These are phyloP conservation scores for Timema cristinae DNA, from an alignment of 2,888 invertebrate species.

Conservation along the genomic window DNA sequence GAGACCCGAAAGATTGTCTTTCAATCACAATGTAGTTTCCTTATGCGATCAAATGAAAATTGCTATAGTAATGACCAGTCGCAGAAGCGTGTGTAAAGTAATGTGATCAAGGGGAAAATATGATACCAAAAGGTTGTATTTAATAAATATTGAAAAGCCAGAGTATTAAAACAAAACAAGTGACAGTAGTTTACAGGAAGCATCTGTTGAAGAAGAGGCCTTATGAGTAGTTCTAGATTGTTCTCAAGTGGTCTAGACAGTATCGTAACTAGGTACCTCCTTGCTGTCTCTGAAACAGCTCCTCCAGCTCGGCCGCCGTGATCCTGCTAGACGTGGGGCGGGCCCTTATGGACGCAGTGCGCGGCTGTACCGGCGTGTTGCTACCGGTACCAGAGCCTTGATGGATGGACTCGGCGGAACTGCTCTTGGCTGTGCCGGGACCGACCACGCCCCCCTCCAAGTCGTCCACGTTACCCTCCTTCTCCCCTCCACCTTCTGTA, in stretches of 20 bases:
- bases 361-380: slow-evolving; percentile 52
- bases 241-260: no score
- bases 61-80: no score
- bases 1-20: no score
- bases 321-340: slow-evolving; percentile 84
- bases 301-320: slow-evolving; percentile 87
- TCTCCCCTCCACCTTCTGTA: slow-evolving; percentile 30
- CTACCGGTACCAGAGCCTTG: slow-evolving; percentile 31
- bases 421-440: slow-evolving; percentile 69
- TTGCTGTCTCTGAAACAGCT: slow-evolving; percentile 85
- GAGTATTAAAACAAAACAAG: background rate
- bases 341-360: slow-evolving; percentile 88
- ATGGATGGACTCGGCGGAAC: slow-evolving; percentile 77
- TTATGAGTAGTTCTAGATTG: no score
- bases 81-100: no score
- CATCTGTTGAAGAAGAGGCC: background rate
- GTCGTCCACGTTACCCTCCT: slow-evolving; percentile 29
- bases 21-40: no score
- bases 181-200: background rate
- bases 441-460: slow-evolving; percentile 66
- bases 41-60: no score
- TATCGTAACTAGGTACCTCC: slow-evolving; percentile 56
- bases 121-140: no score
- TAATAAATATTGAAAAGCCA: no score
- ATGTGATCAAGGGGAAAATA: no score